Conservation (phyloP, 1,140 invertebrate genomes). For the Sitophilus oryzae region DNA sequence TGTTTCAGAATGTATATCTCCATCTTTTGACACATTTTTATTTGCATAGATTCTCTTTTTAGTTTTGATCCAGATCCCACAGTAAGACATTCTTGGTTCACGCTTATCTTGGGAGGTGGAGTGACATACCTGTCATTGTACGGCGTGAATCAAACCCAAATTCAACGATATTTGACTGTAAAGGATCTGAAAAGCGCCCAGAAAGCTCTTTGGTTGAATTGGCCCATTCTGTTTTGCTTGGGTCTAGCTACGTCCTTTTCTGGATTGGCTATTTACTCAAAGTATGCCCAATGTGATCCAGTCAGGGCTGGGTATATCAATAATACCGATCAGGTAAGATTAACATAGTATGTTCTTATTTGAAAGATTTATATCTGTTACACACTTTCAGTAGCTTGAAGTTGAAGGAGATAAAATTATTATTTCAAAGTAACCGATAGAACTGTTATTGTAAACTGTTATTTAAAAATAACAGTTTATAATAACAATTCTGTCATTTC, state of each 20-base stretch:
- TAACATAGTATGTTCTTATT: background rate
- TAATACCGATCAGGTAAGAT: slow-evolving; percentile 47
- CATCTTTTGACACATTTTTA: too few species aligned
- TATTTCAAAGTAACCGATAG: too few species aligned
- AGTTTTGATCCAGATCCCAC: slow-evolving; percentile 65
- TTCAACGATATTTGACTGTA: slow-evolving; percentile 78
- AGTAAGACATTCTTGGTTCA: slow-evolving; percentile 68
- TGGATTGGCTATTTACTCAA: slow-evolving; percentile 72
- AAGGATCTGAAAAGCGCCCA: slow-evolving; percentile 61
- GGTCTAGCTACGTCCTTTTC: slow-evolving; percentile 67
- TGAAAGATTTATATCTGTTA: too few species aligned
- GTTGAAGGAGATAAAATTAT: too few species aligned
- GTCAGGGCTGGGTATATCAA: slow-evolving; percentile 49
- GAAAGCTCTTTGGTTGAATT: slow-evolving; percentile 59
- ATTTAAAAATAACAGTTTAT: too few species aligned
- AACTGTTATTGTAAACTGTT: too few species aligned
- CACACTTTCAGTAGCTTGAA: too few species aligned
- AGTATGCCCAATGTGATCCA: slow-evolving; percentile 72
- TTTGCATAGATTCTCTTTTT: slow-evolving; percentile 25
- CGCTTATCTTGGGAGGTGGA: slow-evolving; percentile 63
- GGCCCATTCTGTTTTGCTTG: slow-evolving; percentile 61
- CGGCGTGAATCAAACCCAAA: slow-evolving; percentile 78
- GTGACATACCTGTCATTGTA: slow-evolving; percentile 70
- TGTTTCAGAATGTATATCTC: too few species aligned
- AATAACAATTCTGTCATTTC: too few species aligned